These are phyloP conservation scores for Mercenaria mercenaria DNA, from an alignment of 1,140 invertebrate genomes.

Conservation along the genomic window DNA sequence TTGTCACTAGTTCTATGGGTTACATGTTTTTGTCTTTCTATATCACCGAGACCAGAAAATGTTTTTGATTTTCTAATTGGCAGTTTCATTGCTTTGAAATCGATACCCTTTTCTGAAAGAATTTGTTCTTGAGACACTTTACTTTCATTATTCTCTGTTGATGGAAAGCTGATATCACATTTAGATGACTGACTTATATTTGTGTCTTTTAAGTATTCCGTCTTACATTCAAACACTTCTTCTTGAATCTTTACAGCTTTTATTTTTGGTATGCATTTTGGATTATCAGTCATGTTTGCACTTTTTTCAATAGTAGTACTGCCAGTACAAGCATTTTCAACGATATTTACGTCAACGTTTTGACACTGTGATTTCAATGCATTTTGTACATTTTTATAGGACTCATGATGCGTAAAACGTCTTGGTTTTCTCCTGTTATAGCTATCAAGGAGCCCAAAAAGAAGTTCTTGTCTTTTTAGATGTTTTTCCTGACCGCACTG, in stretches of 20 bases:
- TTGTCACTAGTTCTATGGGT: not conserved
- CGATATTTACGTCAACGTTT: no score
- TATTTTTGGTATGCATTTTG: slow-evolving; percentile 40
- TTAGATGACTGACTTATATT: not conserved
- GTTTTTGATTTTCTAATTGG: slow-evolving; percentile 51
- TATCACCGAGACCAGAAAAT: slow-evolving; percentile 22
- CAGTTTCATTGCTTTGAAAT: not conserved
- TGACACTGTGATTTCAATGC: not conserved
- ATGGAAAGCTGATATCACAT: not conserved
- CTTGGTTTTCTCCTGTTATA: slow-evolving; percentile 49
- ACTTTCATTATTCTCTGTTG: not conserved
- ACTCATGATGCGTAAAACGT: not conserved
- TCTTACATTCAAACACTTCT: slow-evolving; percentile 50
- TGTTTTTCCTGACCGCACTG: slow-evolving; percentile 23
- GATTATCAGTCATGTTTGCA: not conserved
- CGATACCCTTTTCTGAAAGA: not conserved
- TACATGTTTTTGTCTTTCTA: not conserved
- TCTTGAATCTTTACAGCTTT: slow-evolving; percentile 57
- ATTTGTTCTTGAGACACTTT: not conserved
- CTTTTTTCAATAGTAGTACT: not conserved
- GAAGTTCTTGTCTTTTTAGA: slow-evolving; percentile 21
- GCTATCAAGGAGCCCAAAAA: slow-evolving; percentile 51
- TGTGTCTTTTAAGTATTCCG: slow-evolving; percentile 8
- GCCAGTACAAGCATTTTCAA: not conserved
- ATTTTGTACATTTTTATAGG: not conserved